Evolutionary conservation across 2,888 invertebrate species (phyloP).

Genomic region (Vesta saturnalis): DNA sequence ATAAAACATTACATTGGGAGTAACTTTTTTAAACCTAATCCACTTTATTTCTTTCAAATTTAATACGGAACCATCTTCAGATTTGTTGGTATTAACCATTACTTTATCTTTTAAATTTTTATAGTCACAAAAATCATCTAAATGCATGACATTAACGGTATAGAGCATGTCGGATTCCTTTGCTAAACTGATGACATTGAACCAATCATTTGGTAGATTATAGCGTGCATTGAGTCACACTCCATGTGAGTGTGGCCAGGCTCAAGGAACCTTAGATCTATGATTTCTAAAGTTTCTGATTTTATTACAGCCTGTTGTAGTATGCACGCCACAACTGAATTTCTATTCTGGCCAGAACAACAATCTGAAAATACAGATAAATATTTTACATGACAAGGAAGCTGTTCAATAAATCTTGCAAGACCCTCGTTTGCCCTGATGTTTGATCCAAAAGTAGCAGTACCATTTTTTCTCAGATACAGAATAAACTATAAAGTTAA

Average conservation of each 20-base stretch:
- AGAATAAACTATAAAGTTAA: no score
- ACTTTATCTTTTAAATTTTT: slow-evolving; percentile 14
- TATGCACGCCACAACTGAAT: not conserved
- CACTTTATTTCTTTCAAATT: slow-evolving; percentile 20
- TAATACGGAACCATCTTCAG: slow-evolving; percentile 7
- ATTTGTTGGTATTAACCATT: slow-evolving; percentile 7
- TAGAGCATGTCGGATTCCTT: no score
- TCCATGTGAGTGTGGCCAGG: slow-evolving; percentile 34
- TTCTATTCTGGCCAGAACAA: not conserved
- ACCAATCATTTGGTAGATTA: slow-evolving; percentile 36
- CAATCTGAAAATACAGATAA: not conserved
- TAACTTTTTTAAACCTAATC: slow-evolving; percentile 17
- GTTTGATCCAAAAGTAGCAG: no score
- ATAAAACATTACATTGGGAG: slow-evolving; percentile 27
- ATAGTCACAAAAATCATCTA: not conserved
- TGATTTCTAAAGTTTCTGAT: not conserved
- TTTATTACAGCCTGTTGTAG: not conserved
- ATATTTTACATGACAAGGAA: not conserved
- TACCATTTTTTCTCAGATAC: no score
- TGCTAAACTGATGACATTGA: not conserved
- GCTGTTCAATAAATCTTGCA: not conserved
- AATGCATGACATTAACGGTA: not conserved
- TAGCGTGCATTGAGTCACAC: slow-evolving; percentile 17
- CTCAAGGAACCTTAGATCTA: slow-evolving; percentile 30
- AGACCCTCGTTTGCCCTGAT: no score